Conservation (phyloP, 2,797 vertebrate genomes). For the Vespertilio murinus region DNA sequence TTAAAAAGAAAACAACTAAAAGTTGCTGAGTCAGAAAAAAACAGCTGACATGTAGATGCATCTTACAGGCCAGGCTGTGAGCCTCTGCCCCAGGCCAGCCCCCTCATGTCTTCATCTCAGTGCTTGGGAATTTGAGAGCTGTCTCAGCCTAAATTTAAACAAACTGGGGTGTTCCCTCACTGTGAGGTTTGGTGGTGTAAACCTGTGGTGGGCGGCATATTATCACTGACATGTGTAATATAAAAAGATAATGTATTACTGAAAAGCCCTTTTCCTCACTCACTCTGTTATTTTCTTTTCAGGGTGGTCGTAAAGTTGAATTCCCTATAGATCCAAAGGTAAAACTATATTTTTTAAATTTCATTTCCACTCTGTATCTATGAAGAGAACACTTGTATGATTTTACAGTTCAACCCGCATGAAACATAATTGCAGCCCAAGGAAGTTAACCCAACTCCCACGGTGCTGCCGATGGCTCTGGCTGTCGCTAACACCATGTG, state of each 20-base stretch:
- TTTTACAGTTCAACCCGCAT: not conserved
- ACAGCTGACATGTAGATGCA: not conserved
- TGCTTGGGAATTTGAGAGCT: not conserved
- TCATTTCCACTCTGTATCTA: not conserved
- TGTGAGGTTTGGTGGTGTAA: not conserved
- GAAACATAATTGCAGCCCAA: not conserved
- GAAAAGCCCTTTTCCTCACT: not conserved
- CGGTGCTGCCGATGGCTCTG: accelerated
- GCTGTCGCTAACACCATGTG: accelerated
- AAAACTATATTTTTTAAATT: conserved; percentile 56
- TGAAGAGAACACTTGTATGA: not conserved
- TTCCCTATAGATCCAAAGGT: conserved; percentile 92
- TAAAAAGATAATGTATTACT: not conserved
- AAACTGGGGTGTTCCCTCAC: not conserved
- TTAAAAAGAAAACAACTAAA: not conserved
- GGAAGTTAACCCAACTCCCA: not conserved
- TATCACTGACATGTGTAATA: not conserved
- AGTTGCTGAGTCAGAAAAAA: not conserved
- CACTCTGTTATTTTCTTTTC: conserved; percentile 53
- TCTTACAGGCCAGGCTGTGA: not conserved
- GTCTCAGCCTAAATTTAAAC: not conserved
- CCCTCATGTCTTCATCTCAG: not conserved
- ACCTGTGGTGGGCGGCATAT: no score
- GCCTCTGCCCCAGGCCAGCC: not conserved
- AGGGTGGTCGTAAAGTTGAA: conserved; percentile 96